phyloP scores from a whole-genome alignment of 2,797 vertebrate species.

The Ptychadena robeensis region DNA sequence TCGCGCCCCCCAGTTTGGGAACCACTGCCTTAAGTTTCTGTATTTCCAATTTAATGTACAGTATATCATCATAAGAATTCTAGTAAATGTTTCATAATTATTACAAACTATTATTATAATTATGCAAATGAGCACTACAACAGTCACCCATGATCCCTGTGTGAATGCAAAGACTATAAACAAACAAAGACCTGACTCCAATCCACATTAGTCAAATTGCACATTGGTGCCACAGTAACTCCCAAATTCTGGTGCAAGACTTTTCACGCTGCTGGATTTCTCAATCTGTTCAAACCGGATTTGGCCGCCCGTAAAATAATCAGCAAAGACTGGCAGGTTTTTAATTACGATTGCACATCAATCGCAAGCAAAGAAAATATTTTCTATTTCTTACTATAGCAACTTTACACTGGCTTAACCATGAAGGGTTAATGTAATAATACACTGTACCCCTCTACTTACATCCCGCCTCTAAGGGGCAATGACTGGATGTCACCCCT shows the following conservation, averaged over 20 bases:
- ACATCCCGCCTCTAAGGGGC: too few relatives aligned
- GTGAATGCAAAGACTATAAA: not conserved
- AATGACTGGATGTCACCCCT: too few relatives aligned
- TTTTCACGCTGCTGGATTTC: not conserved
- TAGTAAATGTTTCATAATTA: not conserved
- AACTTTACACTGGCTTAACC: not conserved
- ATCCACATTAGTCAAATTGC: not conserved
- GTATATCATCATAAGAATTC: too few relatives aligned
- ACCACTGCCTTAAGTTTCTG: not conserved
- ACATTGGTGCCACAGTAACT: not conserved
- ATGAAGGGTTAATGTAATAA: too few relatives aligned
- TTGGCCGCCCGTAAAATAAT: not conserved
- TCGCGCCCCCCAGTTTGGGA: too few relatives aligned
- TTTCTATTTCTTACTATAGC: conserved; percentile 3
- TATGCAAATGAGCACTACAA: too few relatives aligned
- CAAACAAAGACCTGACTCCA: not conserved
- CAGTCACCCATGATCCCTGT: not conserved
- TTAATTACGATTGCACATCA: conserved; percentile 14
- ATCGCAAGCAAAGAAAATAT: not conserved
- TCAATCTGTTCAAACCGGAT: conserved; percentile 4
- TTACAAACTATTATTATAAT: not conserved
- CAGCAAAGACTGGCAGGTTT: not conserved
- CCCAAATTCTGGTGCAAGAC: not conserved
- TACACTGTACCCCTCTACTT: too few relatives aligned
- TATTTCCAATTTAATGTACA: not conserved